phyloP scores from a whole-genome alignment of 1,140 invertebrate genomes.

The Nylanderia fulva region DNA sequence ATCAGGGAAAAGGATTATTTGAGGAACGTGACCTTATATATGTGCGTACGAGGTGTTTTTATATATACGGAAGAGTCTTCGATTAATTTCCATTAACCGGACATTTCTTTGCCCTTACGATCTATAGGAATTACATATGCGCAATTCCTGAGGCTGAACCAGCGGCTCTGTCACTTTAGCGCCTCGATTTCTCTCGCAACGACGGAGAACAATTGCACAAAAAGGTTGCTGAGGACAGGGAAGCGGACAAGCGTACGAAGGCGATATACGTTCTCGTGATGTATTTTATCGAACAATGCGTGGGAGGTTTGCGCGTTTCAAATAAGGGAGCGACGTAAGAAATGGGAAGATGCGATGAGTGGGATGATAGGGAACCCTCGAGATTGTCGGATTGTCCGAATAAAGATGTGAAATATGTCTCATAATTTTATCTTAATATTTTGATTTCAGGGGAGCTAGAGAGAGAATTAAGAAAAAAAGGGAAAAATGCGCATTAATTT shows the following conservation, averaged over 20 bases:
- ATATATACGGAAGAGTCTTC: too few relatives aligned
- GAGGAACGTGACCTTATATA: neutral
- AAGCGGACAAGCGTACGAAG: neutral
- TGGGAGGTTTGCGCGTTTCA: constrained; percentile 59
- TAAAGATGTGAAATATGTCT: neutral
- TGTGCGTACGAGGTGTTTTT: neutral
- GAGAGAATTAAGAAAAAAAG: too few relatives aligned
- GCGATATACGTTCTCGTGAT: constrained; percentile 10
- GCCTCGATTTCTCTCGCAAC: neutral
- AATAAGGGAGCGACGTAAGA: constrained; percentile 50
- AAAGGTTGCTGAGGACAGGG: constrained; percentile 20
- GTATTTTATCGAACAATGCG: constrained; percentile 62
- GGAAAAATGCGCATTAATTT: too few relatives aligned
- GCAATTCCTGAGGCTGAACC: neutral
- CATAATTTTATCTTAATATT: neutral
- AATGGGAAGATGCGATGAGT: constrained; percentile 4
- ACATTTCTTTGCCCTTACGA: neutral
- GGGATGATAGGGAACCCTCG: neutral
- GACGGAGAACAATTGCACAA: constrained; percentile 1
- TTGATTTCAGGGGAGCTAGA: neutral
- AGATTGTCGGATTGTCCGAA: neutral
- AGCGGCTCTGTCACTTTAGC: neutral
- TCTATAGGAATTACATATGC: neutral
- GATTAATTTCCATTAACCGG: constrained; percentile 4
- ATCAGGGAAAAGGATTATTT: constrained; percentile 16